Evolutionary conservation across 2,888 invertebrate species (phyloP).

Genomic region (Nyleta sp.): DNA sequence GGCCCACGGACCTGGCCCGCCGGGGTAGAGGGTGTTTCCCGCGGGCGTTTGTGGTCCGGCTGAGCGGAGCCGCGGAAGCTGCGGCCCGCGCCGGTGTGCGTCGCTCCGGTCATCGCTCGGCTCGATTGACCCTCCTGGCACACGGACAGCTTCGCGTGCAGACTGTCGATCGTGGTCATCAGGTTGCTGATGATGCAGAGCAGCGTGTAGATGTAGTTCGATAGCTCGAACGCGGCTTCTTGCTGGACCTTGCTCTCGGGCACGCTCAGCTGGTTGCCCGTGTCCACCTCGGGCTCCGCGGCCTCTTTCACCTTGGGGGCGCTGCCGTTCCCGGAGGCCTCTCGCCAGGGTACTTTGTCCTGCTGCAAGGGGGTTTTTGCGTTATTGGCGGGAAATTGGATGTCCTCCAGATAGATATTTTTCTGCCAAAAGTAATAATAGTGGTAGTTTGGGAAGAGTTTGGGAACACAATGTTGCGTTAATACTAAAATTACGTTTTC

Average conservation of each 20-base stretch:
- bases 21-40: no score
- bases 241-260: constrained; percentile 84
- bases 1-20: no score
- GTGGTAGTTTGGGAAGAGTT: no score
- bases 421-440: no score
- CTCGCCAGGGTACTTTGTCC: constrained; percentile 78
- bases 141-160: constrained; percentile 91
- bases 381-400: no score
- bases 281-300: constrained; percentile 37
- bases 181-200: constrained; percentile 95
- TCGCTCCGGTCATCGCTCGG: constrained; percentile 22
- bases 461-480: no score
- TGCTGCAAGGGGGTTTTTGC: constrained; percentile 31
- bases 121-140: constrained; percentile 82
- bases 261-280: constrained; percentile 65
- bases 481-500: no score
- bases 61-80: constrained; percentile 85
- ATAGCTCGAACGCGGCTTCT: constrained; percentile 91
- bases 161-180: constrained; percentile 93
- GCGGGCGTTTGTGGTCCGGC: constrained; percentile 89
- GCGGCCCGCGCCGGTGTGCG: no score
- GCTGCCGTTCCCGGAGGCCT: constrained; percentile 70
- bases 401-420: no score
- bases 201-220: constrained; percentile 93
- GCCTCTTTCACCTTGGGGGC: constrained; percentile 67